These are phyloP conservation scores for Trochalopteron elliotii DNA, from an alignment of 2,113 vertebrate genomes.

Conservation along the genomic window DNA sequence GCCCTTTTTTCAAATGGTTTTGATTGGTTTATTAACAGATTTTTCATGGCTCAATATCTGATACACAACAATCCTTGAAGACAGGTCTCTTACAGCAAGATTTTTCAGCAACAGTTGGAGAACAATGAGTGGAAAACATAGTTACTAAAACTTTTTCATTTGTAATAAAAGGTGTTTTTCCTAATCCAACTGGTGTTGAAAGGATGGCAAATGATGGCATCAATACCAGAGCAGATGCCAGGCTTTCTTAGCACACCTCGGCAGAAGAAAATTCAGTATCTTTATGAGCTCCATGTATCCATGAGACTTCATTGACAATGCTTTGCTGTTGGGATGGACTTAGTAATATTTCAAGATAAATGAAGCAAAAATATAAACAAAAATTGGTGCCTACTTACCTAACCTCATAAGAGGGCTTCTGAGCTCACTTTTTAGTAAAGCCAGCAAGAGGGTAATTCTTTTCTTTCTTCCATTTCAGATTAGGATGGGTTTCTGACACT, in stretches of 20 bases:
- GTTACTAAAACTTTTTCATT: background rate
- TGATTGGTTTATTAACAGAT: background rate
- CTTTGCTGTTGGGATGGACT: background rate
- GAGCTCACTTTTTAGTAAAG: background rate
- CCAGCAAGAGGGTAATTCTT: background rate
- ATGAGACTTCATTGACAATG: background rate
- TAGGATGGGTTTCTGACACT: background rate
- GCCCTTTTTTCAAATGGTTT: background rate
- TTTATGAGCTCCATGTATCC: background rate
- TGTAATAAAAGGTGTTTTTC: background rate
- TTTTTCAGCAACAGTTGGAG: background rate
- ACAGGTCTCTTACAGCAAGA: background rate
- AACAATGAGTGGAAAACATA: background rate
- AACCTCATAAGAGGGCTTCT: background rate
- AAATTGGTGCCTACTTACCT: background rate
- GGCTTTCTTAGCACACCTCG: background rate
- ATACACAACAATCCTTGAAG: background rate
- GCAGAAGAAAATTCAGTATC: background rate
- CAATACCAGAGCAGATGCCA: background rate
- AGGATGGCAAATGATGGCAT: background rate
- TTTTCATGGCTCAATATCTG: background rate
- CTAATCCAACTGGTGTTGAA: background rate
- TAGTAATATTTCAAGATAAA: background rate
- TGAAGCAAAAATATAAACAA: background rate
- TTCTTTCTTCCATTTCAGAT: background rate